Conservation (phyloP, 2,888 invertebrate genomes). For the Cantharis flavilabris region DNA sequence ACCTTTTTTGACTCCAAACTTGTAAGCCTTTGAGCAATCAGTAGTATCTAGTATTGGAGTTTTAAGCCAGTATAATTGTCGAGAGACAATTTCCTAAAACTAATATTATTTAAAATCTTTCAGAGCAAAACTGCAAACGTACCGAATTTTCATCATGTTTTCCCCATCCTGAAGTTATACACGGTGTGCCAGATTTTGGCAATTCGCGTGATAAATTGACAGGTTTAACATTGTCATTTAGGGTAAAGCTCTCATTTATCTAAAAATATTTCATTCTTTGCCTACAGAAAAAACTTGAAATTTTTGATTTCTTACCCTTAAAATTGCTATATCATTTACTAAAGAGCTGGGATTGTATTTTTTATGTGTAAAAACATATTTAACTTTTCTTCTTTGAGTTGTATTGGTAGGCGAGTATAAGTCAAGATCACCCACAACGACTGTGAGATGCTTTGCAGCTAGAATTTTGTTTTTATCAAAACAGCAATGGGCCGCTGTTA, state of each 20-base stretch:
- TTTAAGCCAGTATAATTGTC: conserved; percentile 6
- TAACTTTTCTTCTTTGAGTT: conserved; percentile 32
- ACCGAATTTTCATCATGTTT: not conserved
- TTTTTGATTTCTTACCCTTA: conserved; percentile 32
- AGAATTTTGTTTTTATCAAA: conserved; percentile 38
- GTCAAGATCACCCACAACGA: conserved; percentile 38
- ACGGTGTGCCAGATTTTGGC: conserved; percentile 13
- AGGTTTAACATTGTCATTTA: conserved; percentile 6
- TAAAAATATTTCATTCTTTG: not conserved
- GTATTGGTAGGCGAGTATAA: conserved; percentile 22
- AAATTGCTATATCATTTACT: conserved; percentile 40
- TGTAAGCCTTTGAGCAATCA: conserved; percentile 17
- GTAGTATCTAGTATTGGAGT: conserved; percentile 14
- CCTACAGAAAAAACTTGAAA: not conserved
- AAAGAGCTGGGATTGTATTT: conserved; percentile 32
- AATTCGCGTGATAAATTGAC: conserved; percentile 2
- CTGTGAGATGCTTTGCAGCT: conserved; percentile 33
- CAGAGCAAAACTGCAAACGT: not conserved
- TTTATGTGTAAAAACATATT: conserved; percentile 34
- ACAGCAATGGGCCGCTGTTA: conserved; percentile 44
- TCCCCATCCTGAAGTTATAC: conserved; percentile 32
- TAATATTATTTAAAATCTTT: not conserved
- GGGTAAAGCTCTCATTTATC: not conserved
- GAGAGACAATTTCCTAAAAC: not conserved
- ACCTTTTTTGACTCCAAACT: conserved; percentile 4